Evolutionary conservation across 2,888 invertebrate genomes (phyloP).

Genomic region (Diarsia brunnea): DNA sequence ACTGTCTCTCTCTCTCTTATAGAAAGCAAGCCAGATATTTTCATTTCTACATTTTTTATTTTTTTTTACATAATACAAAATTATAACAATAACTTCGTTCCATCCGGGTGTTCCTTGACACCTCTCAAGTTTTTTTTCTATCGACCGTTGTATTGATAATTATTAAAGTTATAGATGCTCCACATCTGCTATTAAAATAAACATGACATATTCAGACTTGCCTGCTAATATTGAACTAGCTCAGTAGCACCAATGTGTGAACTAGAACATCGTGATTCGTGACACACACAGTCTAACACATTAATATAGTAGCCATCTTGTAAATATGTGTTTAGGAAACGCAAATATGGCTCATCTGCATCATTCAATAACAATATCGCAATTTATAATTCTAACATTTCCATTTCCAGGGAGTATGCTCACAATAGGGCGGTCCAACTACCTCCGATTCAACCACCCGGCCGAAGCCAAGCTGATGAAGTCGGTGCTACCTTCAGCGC

Average conservation of each 20-base stretch:
- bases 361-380: too few species aligned
- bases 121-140: too few species aligned
- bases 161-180: neutral
- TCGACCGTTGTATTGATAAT: too few species aligned
- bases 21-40: too few species aligned
- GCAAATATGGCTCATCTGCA: neutral
- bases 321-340: neutral
- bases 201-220: neutral
- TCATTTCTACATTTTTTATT: too few species aligned
- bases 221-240: slow-evolving; percentile 21
- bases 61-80: too few species aligned
- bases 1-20: too few species aligned
- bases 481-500: slow-evolving; percentile 94
- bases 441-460: slow-evolving; percentile 98
- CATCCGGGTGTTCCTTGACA: too few species aligned
- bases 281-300: slow-evolving; percentile 10
- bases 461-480: slow-evolving; percentile 97
- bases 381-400: too few species aligned
- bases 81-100: too few species aligned
- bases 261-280: slow-evolving; percentile 9
- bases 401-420: slow-evolving; percentile 95
- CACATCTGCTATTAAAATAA: neutral
- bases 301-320: neutral
- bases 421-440: slow-evolving; percentile 97
- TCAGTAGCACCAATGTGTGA: slow-evolving; percentile 31